Percentiles rank a stretch among this genome's conserved stretches.
These are phyloP conservation scores for Varanus salvator DNA, from an alignment of 2,113 vertebrate genomes.

Conservation along the genomic window DNA sequence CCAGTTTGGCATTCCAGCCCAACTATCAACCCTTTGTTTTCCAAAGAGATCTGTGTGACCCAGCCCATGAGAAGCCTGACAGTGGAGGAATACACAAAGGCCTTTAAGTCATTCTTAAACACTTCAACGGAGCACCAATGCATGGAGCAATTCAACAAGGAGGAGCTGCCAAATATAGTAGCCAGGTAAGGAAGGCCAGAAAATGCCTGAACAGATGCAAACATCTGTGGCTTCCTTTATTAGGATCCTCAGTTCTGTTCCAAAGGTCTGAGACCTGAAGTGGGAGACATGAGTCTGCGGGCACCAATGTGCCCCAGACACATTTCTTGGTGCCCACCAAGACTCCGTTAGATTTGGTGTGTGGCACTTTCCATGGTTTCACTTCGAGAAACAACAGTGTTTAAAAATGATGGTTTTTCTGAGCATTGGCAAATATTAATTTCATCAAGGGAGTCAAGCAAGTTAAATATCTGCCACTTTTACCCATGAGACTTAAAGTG, in stretches of 20 bases:
- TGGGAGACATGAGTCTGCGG: too few species aligned
- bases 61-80: slow-evolving; percentile 76
- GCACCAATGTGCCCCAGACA: too few species aligned
- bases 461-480: not conserved
- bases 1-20: not conserved
- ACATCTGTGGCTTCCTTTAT: not conserved
- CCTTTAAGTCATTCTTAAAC: slow-evolving; percentile 85
- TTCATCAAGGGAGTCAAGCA: too few species aligned
- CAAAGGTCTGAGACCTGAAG: not conserved
- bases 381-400: not conserved
- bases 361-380: not conserved
- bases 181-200: slow-evolving; percentile 71
- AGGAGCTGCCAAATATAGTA: slow-evolving; percentile 76
- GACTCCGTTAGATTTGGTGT: too few species aligned
- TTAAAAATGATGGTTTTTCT: not conserved
- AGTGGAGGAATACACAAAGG: slow-evolving; percentile 80
- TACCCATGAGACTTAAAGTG: not conserved
- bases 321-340: too few species aligned
- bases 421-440: not conserved
- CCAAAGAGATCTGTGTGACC: slow-evolving; percentile 71
- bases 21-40: slow-evolving; percentile 29
- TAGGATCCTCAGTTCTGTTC: not conserved
- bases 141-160: slow-evolving; percentile 84
- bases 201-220: accelerated
- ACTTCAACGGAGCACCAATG: slow-evolving; percentile 88